phyloP scores from a whole-genome alignment of 1,140 invertebrate species.

The Drosophila pectinifera region DNA sequence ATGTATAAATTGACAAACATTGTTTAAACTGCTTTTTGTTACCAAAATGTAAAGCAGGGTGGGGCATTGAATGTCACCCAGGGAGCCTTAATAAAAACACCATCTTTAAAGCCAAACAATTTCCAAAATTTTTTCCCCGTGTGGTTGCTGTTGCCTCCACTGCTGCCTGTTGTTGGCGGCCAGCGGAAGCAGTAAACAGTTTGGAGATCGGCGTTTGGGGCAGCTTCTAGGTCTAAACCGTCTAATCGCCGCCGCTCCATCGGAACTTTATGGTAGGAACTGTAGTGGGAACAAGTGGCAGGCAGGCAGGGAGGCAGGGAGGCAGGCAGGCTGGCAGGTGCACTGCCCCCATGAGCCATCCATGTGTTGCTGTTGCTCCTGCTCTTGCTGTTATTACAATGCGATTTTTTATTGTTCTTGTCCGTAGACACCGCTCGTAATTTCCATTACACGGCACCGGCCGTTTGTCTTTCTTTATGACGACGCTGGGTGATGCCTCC shows the following conservation, averaged over 20 bases:
- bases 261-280: conserved; percentile 14
- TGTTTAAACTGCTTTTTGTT: too few species aligned
- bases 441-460: conserved; percentile 68
- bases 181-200: conserved; percentile 73
- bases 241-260: conserved; percentile 58
- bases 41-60: too few species aligned
- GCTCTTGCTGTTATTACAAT: conserved; percentile 51
- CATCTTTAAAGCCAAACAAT: too few species aligned
- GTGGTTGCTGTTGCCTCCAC: neutral
- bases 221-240: conserved; percentile 25
- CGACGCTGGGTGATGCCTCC: conserved; percentile 29
- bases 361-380: conserved; percentile 57
- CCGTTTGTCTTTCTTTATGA: conserved; percentile 74
- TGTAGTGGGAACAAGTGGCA: too few species aligned
- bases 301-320: conserved; percentile 38
- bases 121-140: neutral
- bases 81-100: too few species aligned
- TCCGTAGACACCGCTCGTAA: conserved; percentile 65
- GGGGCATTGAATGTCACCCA: too few species aligned
- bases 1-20: too few species aligned
- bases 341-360: conserved; percentile 28
- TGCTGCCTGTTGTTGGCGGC: conserved; percentile 12
- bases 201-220: conserved; percentile 40
- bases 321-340: conserved; percentile 49
- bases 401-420: conserved; percentile 71